These are phyloP conservation scores for Anguilla anguilla DNA, from an alignment of 2,797 vertebrate species.

Conservation along the genomic window DNA sequence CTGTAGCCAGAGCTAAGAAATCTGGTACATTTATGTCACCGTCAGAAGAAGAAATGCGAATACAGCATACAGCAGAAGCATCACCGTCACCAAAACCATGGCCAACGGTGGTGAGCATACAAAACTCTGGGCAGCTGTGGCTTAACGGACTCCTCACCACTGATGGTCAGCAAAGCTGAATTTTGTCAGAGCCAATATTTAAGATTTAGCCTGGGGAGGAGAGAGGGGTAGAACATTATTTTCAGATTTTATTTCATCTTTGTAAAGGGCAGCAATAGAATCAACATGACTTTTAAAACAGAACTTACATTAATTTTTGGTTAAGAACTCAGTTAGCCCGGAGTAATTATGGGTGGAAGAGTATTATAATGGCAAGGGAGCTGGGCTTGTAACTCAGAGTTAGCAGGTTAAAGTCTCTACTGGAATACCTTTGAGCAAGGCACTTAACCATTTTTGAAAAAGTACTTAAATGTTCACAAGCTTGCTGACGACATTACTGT, in stretches of 20 bases:
- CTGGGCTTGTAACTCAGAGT: not conserved
- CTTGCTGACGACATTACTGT: not conserved
- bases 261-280: not conserved
- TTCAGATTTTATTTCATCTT: not conserved
- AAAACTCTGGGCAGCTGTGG: not conserved
- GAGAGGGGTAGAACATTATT: not conserved
- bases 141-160: not conserved
- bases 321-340: not conserved
- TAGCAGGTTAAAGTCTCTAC: not conserved
- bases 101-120: not conserved
- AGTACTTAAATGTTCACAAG: not conserved
- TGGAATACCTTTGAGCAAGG: not conserved
- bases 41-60: not conserved
- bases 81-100: not conserved
- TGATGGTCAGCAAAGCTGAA: not conserved
- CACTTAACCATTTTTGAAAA: not conserved
- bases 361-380: not conserved
- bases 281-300: not conserved
- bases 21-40: not conserved
- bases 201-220: not conserved
- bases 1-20: not conserved
- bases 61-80: not conserved
- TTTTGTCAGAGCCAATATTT: not conserved
- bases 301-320: not conserved
- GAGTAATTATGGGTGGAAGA: not conserved